These are phyloP conservation scores for Clarias gariepinus DNA, from an alignment of 2,113 vertebrate genomes.

Conservation along the genomic window DNA sequence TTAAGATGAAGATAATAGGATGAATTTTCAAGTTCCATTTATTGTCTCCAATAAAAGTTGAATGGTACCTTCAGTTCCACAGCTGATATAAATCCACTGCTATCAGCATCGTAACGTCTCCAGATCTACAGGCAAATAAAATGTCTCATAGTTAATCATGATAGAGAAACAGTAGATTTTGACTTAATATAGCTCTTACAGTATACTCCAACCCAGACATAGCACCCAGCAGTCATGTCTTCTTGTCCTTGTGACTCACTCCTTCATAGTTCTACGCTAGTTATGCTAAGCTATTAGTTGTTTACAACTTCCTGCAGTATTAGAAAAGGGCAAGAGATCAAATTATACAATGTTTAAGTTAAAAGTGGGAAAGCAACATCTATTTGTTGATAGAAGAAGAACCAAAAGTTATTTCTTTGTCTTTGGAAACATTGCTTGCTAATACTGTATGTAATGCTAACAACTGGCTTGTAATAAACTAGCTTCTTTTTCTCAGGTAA, in stretches of 20 bases:
- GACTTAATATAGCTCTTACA: not conserved
- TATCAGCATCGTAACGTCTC: constrained; percentile 88
- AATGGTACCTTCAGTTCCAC: constrained; percentile 78
- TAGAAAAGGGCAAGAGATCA: not conserved
- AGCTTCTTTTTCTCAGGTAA: not conserved
- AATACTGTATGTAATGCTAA: not conserved
- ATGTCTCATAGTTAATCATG: not conserved
- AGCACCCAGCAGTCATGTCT: not conserved
- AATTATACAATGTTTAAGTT: not conserved
- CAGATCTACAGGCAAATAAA: constrained; percentile 78
- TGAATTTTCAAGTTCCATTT: no score
- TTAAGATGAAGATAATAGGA: no score
- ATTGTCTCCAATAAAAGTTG: not conserved
- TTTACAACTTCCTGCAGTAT: not conserved
- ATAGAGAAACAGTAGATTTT: not conserved
- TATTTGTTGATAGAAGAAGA: not conserved
- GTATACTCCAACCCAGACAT: not conserved
- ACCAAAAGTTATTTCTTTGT: not conserved
- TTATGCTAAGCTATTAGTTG: not conserved
- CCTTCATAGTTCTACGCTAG: not conserved
- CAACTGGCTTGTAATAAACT: not conserved
- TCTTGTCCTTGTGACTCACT: not conserved
- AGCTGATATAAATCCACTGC: constrained; percentile 91
- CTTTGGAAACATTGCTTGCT: not conserved
- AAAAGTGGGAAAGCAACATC: not conserved